Conservation (phyloP, 2,888 invertebrate species). For the Meloe dianella region DNA sequence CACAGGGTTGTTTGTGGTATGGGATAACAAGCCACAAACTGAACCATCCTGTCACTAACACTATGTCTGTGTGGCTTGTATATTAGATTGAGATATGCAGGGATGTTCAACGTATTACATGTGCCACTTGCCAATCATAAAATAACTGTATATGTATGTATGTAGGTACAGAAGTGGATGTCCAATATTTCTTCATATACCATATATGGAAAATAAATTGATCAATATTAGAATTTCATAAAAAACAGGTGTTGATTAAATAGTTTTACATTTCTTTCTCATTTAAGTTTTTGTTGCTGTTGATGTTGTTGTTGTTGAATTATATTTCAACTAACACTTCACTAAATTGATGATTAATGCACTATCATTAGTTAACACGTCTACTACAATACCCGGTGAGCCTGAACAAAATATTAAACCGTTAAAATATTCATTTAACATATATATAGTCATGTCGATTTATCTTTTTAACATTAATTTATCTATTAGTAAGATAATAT, state of each 20-base stretch:
- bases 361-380: conserved; percentile 7
- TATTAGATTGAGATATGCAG: conserved; percentile 47
- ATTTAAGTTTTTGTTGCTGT: background rate
- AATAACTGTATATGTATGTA: background rate
- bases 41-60: conserved; percentile 49
- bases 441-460: background rate
- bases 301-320: background rate
- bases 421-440: conserved; percentile 7
- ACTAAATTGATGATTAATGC: conserved; percentile 6
- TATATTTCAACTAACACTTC: background rate
- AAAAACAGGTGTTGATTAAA: background rate
- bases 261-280: background rate
- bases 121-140: conserved; percentile 36
- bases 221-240: background rate
- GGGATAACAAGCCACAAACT: conserved; percentile 48
- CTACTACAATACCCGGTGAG: background rate
- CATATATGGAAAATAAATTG: too few relatives aligned
- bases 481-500: background rate
- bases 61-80: conserved; percentile 46
- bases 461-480: background rate
- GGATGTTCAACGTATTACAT: conserved; percentile 15
- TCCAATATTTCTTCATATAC: too few relatives aligned
- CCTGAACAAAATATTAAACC: conserved; percentile 7
- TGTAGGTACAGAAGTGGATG: background rate
- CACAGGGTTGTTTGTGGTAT: conserved; percentile 40